Conservation (phyloP, 2,113 vertebrate species). For the Charina bottae region DNA sequence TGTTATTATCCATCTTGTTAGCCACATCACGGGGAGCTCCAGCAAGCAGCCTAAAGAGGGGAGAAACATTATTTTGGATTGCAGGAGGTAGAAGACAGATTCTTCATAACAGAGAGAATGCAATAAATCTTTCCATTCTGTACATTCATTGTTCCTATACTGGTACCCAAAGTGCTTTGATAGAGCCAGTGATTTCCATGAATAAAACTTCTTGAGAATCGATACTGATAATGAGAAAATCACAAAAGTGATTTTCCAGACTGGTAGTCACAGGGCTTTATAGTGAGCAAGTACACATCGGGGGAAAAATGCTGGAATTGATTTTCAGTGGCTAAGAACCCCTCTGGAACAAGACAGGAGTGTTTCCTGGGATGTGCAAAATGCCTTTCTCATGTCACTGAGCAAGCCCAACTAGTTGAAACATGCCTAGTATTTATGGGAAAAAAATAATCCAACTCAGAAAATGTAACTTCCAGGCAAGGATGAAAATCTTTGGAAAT, state of each 20-base stretch:
- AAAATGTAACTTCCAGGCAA: neutral
- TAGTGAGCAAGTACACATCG: neutral
- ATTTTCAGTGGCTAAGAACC: neutral
- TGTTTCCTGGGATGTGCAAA: neutral
- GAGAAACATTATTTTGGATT: neutral
- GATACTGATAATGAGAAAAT: neutral
- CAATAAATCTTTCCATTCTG: neutral
- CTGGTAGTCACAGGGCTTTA: neutral
- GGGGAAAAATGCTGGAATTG: neutral
- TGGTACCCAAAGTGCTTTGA: neutral
- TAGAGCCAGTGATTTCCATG: neutral
- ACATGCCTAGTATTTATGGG: neutral
- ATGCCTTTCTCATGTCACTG: neutral
- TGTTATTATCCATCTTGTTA: slow-evolving; percentile 67
- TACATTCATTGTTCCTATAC: neutral
- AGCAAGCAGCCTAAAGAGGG: slow-evolving; percentile 77
- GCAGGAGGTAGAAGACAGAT: accelerated
- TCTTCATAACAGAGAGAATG: neutral
- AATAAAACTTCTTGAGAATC: neutral
- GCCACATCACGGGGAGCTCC: slow-evolving; percentile 87
- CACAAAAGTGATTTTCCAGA: neutral
- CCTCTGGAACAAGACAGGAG: neutral
- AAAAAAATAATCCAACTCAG: too few relatives aligned
- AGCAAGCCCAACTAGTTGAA: neutral
- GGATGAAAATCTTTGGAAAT: neutral